Percentiles rank a stretch among this genome's conserved stretches.
phyloP scores from a whole-genome alignment of 2,113 vertebrate species.

The Prietella phreatophila region DNA sequence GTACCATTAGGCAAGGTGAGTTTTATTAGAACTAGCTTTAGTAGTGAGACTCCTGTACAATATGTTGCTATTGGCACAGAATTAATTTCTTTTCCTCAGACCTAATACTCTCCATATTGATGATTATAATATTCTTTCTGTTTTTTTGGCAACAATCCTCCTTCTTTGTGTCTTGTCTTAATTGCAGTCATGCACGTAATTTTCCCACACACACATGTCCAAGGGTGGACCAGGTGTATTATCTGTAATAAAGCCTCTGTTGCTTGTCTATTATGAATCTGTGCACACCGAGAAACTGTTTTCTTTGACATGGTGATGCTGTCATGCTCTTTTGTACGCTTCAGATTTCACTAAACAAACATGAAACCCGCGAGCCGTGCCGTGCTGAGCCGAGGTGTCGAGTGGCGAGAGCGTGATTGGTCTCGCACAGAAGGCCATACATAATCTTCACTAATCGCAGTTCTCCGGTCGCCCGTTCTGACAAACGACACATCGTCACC shows the following conservation, averaged over 20 bases:
- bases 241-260: background rate
- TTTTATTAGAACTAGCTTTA: too few species aligned
- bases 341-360: conserved; percentile 1
- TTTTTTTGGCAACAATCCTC: background rate
- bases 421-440: background rate
- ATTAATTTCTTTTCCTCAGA: too few species aligned
- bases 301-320: background rate
- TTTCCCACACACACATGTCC: too few species aligned
- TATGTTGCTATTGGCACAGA: too few species aligned
- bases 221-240: background rate
- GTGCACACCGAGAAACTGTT: background rate
- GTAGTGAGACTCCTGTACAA: too few species aligned
- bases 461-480: background rate
- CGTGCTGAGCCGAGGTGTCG: background rate
- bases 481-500: background rate
- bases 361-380: background rate
- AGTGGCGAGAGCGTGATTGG: background rate
- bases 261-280: background rate
- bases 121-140: background rate
- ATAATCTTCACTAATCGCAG: background rate
- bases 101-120: too few species aligned
- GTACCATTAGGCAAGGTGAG: too few species aligned
- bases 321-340: background rate
- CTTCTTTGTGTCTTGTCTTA: background rate
- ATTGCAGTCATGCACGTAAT: too few species aligned